Conservation (phyloP, 2,797 vertebrate genomes). For the Otolemur crassicaudatus region DNA sequence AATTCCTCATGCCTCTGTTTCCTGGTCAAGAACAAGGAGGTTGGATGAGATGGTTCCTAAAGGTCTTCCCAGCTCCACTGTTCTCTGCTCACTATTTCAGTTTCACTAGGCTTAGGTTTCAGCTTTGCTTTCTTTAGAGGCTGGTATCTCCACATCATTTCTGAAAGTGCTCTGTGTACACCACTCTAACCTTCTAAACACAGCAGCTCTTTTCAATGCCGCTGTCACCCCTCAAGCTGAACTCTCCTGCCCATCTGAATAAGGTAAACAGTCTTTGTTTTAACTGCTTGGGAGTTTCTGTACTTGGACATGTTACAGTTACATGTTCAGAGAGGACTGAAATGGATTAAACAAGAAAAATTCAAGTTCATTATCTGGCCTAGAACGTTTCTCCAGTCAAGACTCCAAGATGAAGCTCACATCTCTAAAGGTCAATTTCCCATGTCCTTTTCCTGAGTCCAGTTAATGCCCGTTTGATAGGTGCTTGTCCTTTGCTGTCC, state of each 20-base stretch:
- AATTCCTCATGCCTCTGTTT: background rate
- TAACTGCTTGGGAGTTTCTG: background rate
- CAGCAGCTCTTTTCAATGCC: background rate
- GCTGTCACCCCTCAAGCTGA: background rate
- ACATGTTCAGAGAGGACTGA: background rate
- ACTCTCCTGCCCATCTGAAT: background rate
- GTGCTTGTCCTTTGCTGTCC: background rate
- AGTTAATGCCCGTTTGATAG: conserved; percentile 60
- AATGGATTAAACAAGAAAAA: background rate
- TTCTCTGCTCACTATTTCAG: background rate
- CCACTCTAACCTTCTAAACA: background rate
- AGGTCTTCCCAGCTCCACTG: background rate
- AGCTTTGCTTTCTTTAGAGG: background rate
- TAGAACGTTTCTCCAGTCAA: conserved; percentile 58
- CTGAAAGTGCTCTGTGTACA: background rate
- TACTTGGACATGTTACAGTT: background rate
- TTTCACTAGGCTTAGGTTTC: background rate
- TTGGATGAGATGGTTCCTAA: background rate
- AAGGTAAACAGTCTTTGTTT: background rate
- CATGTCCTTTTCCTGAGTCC: conserved; percentile 48
- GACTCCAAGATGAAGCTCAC: conserved; percentile 14
- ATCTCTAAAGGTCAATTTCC: conserved; percentile 46
- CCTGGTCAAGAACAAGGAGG: background rate
- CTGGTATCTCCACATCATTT: background rate
- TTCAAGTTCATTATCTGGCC: background rate